Conservation (phyloP, 92 coral and sea anemone species). For the Phenganax marumi region DNA sequence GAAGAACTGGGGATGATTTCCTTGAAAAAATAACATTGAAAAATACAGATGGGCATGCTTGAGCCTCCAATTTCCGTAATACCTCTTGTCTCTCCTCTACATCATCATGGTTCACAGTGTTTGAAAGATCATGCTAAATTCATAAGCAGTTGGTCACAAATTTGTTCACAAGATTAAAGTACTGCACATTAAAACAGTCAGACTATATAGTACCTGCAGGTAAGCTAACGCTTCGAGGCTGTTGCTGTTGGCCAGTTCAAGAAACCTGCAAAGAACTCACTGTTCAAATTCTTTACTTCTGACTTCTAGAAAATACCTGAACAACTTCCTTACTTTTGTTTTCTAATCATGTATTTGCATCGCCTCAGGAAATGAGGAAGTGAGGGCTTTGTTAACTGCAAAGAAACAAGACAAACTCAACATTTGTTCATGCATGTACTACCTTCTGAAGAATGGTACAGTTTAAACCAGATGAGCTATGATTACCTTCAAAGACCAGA, state of each 20-base stretch:
- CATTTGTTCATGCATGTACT: too few relatives aligned
- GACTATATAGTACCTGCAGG: slow-evolving; percentile 63
- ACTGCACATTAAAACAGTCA: not conserved
- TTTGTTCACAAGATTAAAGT: not conserved
- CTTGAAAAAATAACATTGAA: not conserved
- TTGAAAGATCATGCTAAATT: slow-evolving; percentile 77
- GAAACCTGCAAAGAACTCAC: slow-evolving; percentile 57
- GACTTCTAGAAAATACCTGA: not conserved
- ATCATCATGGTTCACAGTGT: slow-evolving; percentile 80
- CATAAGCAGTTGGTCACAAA: too few relatives aligned
- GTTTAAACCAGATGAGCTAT: not conserved
- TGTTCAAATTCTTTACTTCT: not conserved
- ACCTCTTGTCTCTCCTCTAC: slow-evolving; percentile 85
- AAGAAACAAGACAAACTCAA: not conserved
- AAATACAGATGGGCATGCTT: too few relatives aligned
- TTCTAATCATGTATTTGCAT: slow-evolving; percentile 79
- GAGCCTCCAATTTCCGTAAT: not conserved
- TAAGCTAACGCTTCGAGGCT: slow-evolving; percentile 73
- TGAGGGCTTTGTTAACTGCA: slow-evolving; percentile 77
- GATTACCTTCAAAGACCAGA: slow-evolving; percentile 90
- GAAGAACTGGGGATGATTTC: not conserved
- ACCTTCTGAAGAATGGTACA: too few relatives aligned
- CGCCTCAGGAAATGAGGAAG: slow-evolving; percentile 72
- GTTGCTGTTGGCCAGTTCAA: slow-evolving; percentile 70
- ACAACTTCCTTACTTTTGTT: slow-evolving; percentile 69